Evolutionary conservation across 2,113 vertebrate genomes (phyloP).

Genomic region (Neofelis nebulosa): DNA sequence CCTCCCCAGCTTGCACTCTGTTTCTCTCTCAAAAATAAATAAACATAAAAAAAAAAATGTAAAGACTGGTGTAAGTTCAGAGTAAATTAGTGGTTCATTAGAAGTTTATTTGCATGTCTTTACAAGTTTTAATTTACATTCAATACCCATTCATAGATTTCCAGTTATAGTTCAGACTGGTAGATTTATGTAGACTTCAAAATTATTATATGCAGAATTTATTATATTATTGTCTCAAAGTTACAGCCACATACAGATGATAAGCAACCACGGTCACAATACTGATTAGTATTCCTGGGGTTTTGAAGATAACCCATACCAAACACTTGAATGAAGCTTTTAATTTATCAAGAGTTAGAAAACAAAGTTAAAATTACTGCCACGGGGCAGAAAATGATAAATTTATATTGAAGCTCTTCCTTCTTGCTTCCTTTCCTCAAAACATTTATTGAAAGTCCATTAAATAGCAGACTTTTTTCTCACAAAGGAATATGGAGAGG

Average conservation of each 20-base stretch:
- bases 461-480: background rate
- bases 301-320: background rate
- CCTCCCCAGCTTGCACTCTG: background rate
- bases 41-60: background rate
- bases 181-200: background rate
- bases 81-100: background rate
- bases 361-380: background rate
- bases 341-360: background rate
- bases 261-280: background rate
- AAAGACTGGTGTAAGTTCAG: background rate
- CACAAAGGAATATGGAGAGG: background rate
- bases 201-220: background rate
- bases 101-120: background rate
- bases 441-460: background rate
- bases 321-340: background rate
- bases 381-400: background rate
- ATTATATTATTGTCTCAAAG: background rate
- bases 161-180: background rate
- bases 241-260: background rate
- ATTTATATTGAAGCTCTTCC: background rate
- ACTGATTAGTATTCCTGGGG: background rate
- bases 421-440: conserved; percentile 29
- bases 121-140: background rate
- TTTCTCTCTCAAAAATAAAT: background rate
- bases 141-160: background rate